Base-by-base conservation (phyloP, 1,140 invertebrate genomes). In the Ctenoplectra terminalis region DNA sequence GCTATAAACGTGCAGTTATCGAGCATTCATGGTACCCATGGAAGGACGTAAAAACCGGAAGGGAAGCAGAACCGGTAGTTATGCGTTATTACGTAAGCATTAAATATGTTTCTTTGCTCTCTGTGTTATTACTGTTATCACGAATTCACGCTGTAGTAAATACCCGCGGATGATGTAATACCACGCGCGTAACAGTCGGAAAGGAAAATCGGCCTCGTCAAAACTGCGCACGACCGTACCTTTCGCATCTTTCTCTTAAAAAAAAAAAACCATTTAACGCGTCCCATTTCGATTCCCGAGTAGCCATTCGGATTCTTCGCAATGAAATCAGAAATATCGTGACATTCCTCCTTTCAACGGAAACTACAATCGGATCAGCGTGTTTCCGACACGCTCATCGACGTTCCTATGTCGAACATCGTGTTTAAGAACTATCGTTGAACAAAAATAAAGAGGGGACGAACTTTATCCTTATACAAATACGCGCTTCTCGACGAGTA, bases 51-150 rank as follows among this genome's bases (percentile, higher is more conserved):
- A 61, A 50, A 67, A 69, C 61, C 72, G 63, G 63, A 61, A 81
- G 52, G n/a, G 31, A 56, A 43, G 8, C 5, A 34, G 1, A 3
- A 17, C 54, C 8, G 23, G 26, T 15, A 26, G n/a, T 73, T 74
- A 46, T 37, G 31, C 60, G 29, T 13, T 74, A 50, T 81, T 81
- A 48, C 63, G 15, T 64, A 76, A 81, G 6, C 13, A 52, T 43
- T 81, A 67, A 67, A 67, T 23, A 43, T 63, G 63, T 64, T 81
- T 48, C 61, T 81, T 81, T 50, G 79, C 70, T 81, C 66, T 76
- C 63, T 11, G 63, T 40, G 17, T 69, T 76, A 67, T 81, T 76
- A 76, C 79, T 60, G 46, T 81, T 74, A 81, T 81, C 78, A n/a
- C 50, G 48, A 48, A 34, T 26, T 26, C 66, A 17, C 40, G 31